Conservation (phyloP, 2,797 vertebrate genomes). For the Cyclopterus lumpus region DNA sequence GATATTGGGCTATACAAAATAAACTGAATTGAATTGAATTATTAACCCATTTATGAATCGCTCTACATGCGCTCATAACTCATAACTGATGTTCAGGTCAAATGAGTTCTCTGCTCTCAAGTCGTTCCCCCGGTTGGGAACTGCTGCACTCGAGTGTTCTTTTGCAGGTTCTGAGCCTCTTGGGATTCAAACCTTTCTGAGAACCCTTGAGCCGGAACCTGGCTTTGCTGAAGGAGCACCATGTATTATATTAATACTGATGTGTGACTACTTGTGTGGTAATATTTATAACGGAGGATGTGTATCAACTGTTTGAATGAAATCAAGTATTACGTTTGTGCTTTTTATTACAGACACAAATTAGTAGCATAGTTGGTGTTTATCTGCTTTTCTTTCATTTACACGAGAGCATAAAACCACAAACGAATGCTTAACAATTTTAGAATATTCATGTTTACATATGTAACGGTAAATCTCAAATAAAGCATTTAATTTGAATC, state of each 20-base stretch:
- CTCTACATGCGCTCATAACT: background rate
- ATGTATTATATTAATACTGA: conserved; percentile 86
- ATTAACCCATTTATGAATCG: background rate
- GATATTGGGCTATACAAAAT: too few species aligned
- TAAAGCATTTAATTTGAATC: conserved; percentile 77
- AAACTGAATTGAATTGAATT: too few species aligned
- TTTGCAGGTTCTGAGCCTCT: conserved; percentile 38
- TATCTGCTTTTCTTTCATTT: conserved; percentile 70
- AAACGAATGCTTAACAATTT: conserved; percentile 68
- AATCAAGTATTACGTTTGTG: conserved; percentile 76
- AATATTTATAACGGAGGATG: conserved; percentile 80
- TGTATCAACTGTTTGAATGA: conserved; percentile 71
- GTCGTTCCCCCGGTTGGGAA: conserved; percentile 30
- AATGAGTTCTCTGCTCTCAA: too few species aligned
- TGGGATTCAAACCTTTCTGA: conserved; percentile 22
- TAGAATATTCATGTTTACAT: conserved; percentile 82
- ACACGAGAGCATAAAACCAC: conserved; percentile 62
- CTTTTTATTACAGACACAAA: conserved; percentile 80
- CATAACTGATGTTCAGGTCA: background rate
- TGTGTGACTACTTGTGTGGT: conserved; percentile 80
- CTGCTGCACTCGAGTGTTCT: conserved; percentile 41
- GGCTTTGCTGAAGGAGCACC: conserved; percentile 73
- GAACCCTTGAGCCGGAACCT: conserved; percentile 14
- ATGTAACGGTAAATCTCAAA: conserved; percentile 81
- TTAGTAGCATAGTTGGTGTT: conserved; percentile 83